Conservation (phyloP, 2,113 vertebrate species). For the Macroglossus sobrinus region DNA sequence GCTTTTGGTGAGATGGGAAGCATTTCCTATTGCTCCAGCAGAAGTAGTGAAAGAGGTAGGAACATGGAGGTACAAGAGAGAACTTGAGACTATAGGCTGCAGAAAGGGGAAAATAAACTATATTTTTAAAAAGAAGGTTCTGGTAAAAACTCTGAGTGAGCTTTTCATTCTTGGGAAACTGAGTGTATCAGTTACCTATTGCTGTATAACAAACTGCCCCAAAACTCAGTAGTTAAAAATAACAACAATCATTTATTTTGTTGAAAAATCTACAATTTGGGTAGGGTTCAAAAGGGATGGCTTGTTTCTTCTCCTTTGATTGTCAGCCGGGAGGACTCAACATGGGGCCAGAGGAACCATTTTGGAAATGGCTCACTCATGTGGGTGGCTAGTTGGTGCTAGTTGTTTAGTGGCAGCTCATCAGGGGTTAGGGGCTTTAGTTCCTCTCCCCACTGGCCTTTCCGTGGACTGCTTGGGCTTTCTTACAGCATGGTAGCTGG, state of each 20-base stretch:
- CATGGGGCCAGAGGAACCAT: not conserved
- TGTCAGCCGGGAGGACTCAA: not conserved
- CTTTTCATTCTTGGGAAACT: not conserved
- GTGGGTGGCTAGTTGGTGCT: not conserved
- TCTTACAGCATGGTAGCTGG: not conserved
- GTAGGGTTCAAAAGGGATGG: not conserved
- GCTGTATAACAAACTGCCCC: not conserved
- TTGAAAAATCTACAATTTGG: not conserved
- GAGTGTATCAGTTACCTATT: not conserved
- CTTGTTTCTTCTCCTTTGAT: not conserved
- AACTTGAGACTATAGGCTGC: not conserved
- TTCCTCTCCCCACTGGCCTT: not conserved
- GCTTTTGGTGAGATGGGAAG: not conserved
- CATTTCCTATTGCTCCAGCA: not conserved
- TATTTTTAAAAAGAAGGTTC: not conserved
- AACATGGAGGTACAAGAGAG: not conserved
- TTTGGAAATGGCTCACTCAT: not conserved
- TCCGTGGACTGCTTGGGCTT: not conserved
- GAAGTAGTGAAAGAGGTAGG: not conserved
- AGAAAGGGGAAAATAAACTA: not conserved
- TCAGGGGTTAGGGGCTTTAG: not conserved
- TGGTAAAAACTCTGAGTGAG: slow-evolving; percentile 9
- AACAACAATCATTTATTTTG: not conserved
- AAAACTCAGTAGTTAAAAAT: slow-evolving; percentile 6
- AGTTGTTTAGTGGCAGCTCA: not conserved